phyloP scores from a whole-genome alignment of 1,140 invertebrate genomes.

The Pogonomyrmex barbatus region DNA sequence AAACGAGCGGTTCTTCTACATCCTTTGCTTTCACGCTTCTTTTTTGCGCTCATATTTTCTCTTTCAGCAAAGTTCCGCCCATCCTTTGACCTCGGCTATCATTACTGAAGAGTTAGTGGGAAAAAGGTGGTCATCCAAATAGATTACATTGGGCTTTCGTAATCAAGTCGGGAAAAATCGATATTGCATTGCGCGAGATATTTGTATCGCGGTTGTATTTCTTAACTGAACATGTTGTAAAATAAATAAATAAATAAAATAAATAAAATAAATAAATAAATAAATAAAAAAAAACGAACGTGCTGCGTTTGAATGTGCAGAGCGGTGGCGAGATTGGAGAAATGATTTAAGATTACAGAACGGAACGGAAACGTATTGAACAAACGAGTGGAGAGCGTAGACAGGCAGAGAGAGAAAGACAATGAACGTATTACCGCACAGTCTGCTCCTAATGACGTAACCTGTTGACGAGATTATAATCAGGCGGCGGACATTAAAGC shows the following conservation, averaged over 20 bases:
- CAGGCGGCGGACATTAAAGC: conserved; percentile 84
- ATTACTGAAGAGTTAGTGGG: conserved; percentile 56
- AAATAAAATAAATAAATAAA: neutral
- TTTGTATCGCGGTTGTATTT: neutral
- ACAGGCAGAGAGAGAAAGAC: conserved; percentile 15
- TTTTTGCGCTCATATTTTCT: conserved; percentile 59
- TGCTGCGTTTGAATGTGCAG: neutral
- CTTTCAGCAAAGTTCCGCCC: conserved; percentile 51
- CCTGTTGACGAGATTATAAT: conserved; percentile 86
- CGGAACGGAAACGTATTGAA: conserved; percentile 44
- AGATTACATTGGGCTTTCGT: conserved; percentile 29
- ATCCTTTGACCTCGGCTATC: conserved; percentile 66
- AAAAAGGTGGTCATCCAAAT: conserved; percentile 31
- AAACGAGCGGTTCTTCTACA: conserved; percentile 73
- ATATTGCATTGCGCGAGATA: neutral
- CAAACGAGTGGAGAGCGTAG: conserved; percentile 9
- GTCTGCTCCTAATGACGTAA: conserved; percentile 80
- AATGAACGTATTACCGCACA: conserved; percentile 66
- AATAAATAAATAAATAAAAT: neutral
- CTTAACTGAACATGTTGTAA: neutral
- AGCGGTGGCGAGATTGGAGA: neutral
- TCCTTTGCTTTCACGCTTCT: conserved; percentile 59
- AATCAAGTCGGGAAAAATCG: conserved; percentile 37
- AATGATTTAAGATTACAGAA: conserved; percentile 9
- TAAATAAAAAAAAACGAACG: conserved; percentile 45